phyloP scores from a whole-genome alignment of 1,140 invertebrate genomes.

The Neodiprion lecontei region DNA sequence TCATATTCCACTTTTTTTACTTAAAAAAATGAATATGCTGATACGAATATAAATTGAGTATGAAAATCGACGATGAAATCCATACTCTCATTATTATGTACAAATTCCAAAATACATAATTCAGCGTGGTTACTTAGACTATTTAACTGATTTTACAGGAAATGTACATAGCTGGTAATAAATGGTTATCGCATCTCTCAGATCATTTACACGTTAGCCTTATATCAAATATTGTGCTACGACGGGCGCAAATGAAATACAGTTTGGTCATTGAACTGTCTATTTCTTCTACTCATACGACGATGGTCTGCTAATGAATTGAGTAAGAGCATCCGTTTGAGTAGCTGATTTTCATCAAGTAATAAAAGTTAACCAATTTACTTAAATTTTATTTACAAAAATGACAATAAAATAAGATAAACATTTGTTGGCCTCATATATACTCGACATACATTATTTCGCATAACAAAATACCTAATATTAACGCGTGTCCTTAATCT shows the following conservation, averaged over 20 bases:
- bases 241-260: constrained; percentile 41
- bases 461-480: constrained; percentile 8
- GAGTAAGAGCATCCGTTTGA: background rate
- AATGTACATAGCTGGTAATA: constrained; percentile 47
- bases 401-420: constrained; percentile 12
- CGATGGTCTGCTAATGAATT: constrained; percentile 29
- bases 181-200: constrained; percentile 34
- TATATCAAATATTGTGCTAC: constrained; percentile 37
- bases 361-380: constrained; percentile 35
- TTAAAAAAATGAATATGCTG: background rate
- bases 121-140: constrained; percentile 45
- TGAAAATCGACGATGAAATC: constrained; percentile 5
- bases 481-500: constrained; percentile 10
- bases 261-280: constrained; percentile 48
- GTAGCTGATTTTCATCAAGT: constrained; percentile 14
- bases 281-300: constrained; percentile 28
- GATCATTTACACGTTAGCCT: constrained; percentile 25
- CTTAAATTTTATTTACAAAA: constrained; percentile 26
- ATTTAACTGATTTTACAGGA: constrained; percentile 52
- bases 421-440: constrained; percentile 12
- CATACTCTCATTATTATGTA: constrained; percentile 39
- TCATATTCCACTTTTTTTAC: constrained; percentile 6
- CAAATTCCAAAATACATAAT: constrained; percentile 55
- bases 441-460: constrained; percentile 14
- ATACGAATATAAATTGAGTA: background rate